Evolutionary conservation across 1,140 invertebrate species (phyloP).

Genomic region (Zelostemma sp.): DNA sequence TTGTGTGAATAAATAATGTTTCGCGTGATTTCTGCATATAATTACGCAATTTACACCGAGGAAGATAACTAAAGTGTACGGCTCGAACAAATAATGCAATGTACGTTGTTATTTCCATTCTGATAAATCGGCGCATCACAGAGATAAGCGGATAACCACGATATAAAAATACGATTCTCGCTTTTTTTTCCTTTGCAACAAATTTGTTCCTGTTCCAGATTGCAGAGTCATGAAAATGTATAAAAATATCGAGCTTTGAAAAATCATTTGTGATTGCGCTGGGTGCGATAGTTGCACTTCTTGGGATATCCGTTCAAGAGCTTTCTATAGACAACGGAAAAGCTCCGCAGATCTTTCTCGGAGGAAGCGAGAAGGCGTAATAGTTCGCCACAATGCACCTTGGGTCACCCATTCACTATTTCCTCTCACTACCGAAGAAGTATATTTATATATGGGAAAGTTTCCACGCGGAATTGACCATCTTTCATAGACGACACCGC

Average conservation of each 20-base stretch:
- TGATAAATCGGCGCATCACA: conserved; percentile 2
- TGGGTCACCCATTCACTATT: conserved; percentile 23
- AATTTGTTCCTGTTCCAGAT: background rate
- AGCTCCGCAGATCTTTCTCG: conserved; percentile 19
- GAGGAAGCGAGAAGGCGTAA: conserved; percentile 25
- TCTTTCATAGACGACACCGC: no score
- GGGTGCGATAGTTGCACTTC: conserved; percentile 17
- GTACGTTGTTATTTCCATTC: background rate
- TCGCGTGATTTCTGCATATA: background rate
- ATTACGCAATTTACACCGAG: background rate
- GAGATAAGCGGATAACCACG: conserved; percentile 1
- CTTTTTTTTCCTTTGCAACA: no score
- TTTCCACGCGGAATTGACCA: background rate
- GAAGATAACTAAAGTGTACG: background rate
- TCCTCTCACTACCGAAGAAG: background rate
- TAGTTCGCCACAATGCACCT: conserved; percentile 7
- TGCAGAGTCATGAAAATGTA: background rate
- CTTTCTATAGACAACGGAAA: conserved; percentile 13
- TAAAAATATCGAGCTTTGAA: background rate
- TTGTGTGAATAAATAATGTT: conserved; percentile 4
- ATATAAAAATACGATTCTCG: background rate
- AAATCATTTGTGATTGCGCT: background rate
- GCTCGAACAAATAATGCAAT: conserved; percentile 1
- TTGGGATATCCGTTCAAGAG: conserved; percentile 20
- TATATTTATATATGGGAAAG: background rate